These are phyloP conservation scores for Strigops habroptila DNA, from an alignment of 2,113 vertebrate genomes.

Conservation along the genomic window DNA sequence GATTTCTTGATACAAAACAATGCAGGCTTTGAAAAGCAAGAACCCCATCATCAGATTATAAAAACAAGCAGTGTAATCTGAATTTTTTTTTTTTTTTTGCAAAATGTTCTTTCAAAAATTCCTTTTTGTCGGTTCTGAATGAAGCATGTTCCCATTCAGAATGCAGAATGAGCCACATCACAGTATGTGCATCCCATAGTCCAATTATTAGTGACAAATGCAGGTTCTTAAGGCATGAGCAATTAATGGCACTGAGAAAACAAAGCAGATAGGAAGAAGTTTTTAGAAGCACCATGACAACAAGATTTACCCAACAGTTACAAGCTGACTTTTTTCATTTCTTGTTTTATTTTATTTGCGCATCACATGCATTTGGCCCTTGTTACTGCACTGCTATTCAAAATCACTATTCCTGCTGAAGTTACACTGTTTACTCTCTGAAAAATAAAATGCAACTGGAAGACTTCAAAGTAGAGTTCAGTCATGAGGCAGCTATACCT, in stretches of 20 bases:
- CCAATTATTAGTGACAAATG: neutral
- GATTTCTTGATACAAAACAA: neutral
- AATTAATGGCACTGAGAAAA: neutral
- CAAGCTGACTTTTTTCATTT: neutral
- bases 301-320: neutral
- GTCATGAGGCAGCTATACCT: neutral
- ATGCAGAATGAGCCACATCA: rapidly evolving
- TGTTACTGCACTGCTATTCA: neutral
- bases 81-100: neutral
- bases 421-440: neutral
- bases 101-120: neutral
- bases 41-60: neutral
- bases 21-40: neutral
- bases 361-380: neutral
- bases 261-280: neutral
- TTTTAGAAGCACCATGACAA: neutral
- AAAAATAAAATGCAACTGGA: neutral
- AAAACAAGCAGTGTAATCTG: neutral
- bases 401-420: neutral
- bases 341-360: neutral
- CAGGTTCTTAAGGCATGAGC: neutral
- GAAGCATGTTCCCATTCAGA: neutral
- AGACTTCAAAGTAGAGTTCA: neutral
- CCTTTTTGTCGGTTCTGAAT: neutral
- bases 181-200: neutral